Evolutionary conservation across 2,113 vertebrate species (phyloP).

Genomic region (Chamaea fasciata): DNA sequence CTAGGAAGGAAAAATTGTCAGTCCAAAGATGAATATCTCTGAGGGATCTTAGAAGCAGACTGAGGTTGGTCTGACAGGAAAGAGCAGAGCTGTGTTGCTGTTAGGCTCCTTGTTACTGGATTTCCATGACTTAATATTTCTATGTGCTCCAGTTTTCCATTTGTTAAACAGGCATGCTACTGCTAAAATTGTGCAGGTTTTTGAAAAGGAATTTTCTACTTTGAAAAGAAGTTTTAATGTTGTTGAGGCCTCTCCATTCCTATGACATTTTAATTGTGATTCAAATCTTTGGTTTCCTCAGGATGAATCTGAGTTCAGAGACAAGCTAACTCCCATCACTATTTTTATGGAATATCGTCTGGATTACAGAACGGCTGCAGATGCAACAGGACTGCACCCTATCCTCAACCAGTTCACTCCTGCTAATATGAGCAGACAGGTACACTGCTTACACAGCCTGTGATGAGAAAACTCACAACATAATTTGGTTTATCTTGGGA

Average conservation of each 20-base stretch:
- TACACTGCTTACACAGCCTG: conserved; percentile 4
- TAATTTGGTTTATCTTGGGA: neutral
- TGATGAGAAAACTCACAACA: neutral
- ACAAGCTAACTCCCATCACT: conserved; percentile 95
- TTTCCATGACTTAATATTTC: neutral
- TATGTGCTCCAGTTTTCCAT: neutral
- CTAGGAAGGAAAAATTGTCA: neutral
- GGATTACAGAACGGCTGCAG: conserved; percentile 82
- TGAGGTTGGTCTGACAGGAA: neutral
- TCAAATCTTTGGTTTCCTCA: conserved; percentile 35
- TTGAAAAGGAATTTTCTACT: neutral
- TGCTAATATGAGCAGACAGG: conserved; percentile 90
- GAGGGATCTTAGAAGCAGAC: neutral
- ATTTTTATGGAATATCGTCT: conserved; percentile 90
- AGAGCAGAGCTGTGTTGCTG: neutral
- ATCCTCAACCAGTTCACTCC: conserved; percentile 87
- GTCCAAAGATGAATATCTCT: neutral
- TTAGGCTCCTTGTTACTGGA: neutral
- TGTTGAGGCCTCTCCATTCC: neutral
- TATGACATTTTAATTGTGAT: neutral
- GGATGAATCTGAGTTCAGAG: conserved; percentile 93
- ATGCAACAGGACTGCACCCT: conserved; percentile 83
- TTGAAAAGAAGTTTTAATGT: neutral
- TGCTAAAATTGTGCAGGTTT: neutral
- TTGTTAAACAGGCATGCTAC: neutral